Conservation (phyloP, 2,113 vertebrate genomes). For the Melanotaenia duboulayi region DNA sequence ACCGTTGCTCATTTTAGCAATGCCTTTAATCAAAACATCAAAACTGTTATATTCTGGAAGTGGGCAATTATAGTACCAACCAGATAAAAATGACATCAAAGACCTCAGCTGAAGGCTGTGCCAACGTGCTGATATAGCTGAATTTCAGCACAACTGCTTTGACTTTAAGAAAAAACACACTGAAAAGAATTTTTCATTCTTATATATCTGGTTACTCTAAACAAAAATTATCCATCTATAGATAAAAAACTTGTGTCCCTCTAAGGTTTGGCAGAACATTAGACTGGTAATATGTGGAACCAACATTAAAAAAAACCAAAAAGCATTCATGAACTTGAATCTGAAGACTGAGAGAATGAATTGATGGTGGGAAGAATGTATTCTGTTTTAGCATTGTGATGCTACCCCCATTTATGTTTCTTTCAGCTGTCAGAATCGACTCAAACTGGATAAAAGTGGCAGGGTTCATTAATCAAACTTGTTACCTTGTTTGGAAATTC, state of each 20-base stretch:
- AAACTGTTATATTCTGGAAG: conserved; percentile 67
- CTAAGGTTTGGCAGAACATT: neutral
- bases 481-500: conserved; percentile 61
- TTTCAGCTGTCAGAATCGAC: conserved; percentile 54
- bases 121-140: conserved; percentile 54
- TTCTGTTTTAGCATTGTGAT: conserved; percentile 6
- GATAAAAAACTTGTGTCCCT: neutral
- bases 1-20: conserved; percentile 64
- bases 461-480: conserved; percentile 69
- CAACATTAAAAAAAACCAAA: neutral
- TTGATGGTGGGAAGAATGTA: conserved; percentile 23
- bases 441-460: conserved; percentile 36
- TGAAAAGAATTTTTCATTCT: conserved; percentile 39
- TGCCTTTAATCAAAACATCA: conserved; percentile 72
- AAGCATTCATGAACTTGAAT: conserved; percentile 27
- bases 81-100: conserved; percentile 62
- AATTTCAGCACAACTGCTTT: conserved; percentile 42
- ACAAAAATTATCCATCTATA: too few relatives aligned
- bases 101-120: conserved; percentile 46
- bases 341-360: conserved; percentile 7
- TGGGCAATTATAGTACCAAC: conserved; percentile 68
- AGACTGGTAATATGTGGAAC: neutral
- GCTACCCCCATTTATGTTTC: conserved; percentile 12
- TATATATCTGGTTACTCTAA: too few relatives aligned
- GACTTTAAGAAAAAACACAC: conserved; percentile 34